phyloP scores from a whole-genome alignment of 2,113 vertebrate species.

The Oriolus oriolus region DNA sequence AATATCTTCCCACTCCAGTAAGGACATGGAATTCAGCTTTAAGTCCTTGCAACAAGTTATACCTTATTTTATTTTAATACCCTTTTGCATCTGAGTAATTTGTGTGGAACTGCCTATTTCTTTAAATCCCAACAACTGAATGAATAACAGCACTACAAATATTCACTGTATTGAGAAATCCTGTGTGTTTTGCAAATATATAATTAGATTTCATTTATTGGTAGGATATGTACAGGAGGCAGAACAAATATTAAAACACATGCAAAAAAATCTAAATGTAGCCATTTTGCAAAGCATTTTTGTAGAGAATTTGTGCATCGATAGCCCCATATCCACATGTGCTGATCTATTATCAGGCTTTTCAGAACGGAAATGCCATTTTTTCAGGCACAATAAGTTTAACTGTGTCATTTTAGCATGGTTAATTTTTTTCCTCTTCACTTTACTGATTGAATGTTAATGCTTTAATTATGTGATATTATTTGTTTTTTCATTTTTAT shows the following conservation, averaged over 20 bases:
- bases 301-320: not conserved
- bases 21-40: conserved; percentile 31
- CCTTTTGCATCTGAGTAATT: conserved; percentile 35
- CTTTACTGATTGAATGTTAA: not conserved
- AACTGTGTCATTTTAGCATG: not conserved
- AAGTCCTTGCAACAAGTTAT: conserved; percentile 35
- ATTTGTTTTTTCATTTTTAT: not conserved
- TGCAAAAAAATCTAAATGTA: not conserved
- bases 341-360: not conserved
- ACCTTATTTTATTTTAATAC: conserved; percentile 6
- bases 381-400: not conserved
- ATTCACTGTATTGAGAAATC: not conserved
- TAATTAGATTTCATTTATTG: not conserved
- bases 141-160: not conserved
- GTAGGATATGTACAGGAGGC: not conserved
- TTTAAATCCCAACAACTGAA: not conserved
- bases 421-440: not conserved
- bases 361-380: not conserved
- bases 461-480: not conserved
- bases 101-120: not conserved
- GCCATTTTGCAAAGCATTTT: not conserved
- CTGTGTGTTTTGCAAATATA: not conserved
- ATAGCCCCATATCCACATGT: not conserved
- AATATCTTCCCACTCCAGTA: not conserved
- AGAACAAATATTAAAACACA: not conserved